Evolutionary conservation across 2,888 invertebrate species (phyloP), one percentile per base, ranked within the genome.

Genomic region (Tuberolachnus salignus): DNA sequence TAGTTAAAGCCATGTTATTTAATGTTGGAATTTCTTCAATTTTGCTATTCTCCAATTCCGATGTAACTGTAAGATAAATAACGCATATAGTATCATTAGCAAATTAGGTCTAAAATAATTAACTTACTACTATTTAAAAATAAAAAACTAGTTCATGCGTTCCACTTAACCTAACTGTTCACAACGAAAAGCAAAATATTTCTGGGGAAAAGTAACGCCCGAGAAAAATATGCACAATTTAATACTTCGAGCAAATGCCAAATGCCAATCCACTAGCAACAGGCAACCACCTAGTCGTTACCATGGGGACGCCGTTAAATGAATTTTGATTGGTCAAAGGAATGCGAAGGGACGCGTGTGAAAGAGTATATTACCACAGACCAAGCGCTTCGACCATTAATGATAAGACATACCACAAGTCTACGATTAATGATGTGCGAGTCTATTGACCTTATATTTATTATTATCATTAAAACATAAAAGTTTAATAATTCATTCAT

Each of bases 51-150:
- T 51, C 73, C 16, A 51, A 63, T 42, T 63, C 73, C 6, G 61
- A 16, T 11, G 73, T 42, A 23, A n/a, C 73, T 73, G 42, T 14
- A 73, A 72, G 4, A 44, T 44, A 23, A 57, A 23, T 44, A 44
- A 42, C 0, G 9, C 14, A 10, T 26, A 9, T 2, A 34, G 3
- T 34, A 34, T 34, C 2, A 23, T 42, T 69, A 8, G 23, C 3
- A 44, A n/a, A 9, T 44, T 13, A 23, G 6, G 6, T 34, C 6
- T 34, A 34, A 34, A 34, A 34, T 4, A 34, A 4, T 6, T 34
- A 34, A 6, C 34, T 34, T 34, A 34, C 34, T 34, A 34, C 34
- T 34, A 34, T 34, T 4, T 6, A 34, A 34, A 34, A 34, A 34
- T 34, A 34, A 34, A 34, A 34, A n/a, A n/a, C n/a, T n/a, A n/a